These are phyloP conservation scores for Oophaga sylvatica DNA, from an alignment of 2,797 vertebrate species.

Conservation along the genomic window DNA sequence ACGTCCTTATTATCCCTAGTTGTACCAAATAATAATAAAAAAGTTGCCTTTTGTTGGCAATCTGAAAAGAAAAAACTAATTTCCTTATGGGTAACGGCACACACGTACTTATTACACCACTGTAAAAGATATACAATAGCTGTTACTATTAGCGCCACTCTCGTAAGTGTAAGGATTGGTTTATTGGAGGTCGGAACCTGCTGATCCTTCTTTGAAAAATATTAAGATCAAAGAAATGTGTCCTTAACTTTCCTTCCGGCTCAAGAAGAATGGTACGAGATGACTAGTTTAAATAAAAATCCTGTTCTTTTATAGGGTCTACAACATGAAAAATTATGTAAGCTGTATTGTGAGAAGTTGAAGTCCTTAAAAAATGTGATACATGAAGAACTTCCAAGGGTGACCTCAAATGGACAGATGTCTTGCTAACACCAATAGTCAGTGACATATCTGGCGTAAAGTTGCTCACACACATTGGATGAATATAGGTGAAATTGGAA, in stretches of 20 bases:
- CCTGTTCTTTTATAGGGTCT: no score
- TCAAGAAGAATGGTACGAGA: no score
- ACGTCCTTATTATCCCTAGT: not conserved
- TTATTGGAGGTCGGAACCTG: not conserved
- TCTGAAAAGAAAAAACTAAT: not conserved
- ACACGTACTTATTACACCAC: not conserved
- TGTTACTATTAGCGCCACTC: not conserved
- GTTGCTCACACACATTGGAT: no score
- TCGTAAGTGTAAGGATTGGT: not conserved
- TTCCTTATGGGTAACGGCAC: not conserved
- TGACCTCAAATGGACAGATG: not conserved
- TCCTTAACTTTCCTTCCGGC: not conserved
- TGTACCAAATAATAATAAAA: not conserved
- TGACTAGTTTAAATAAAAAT: no score
- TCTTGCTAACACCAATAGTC: not conserved
- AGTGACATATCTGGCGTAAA: not conserved
- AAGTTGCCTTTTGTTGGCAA: not conserved
- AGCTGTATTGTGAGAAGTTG: no score
- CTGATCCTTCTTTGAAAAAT: not conserved
- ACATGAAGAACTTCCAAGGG: not conserved
- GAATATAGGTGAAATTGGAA: no score
- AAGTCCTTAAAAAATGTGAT: no score
- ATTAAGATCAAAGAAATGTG: not conserved
- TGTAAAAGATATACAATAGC: not conserved
- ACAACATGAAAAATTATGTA: no score